Evolutionary conservation across 1,140 invertebrate genomes (phyloP), one percentile per base, ranked within the genome.

Genomic region (Adelges cooleyi): DNA sequence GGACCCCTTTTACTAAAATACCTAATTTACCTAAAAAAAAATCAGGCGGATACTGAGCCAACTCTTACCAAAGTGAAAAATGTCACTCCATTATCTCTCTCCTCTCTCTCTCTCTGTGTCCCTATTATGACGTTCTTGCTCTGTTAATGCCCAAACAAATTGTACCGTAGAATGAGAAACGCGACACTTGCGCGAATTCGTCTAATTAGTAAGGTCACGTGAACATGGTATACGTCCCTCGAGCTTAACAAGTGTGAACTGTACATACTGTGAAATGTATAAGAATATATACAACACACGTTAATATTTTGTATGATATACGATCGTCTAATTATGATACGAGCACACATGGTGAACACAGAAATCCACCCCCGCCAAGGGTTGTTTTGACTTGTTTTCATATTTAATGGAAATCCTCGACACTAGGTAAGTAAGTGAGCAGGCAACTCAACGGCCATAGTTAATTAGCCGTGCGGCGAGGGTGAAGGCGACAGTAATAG

Each of bases 271-370:
- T n/a, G 11, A 6, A 33, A 33, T 11, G 5, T 33, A 33, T 33
- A 33, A 33, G 29, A 6, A 33, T 33, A 11, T 33, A 33, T 6
- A n/a, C n/a, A 5, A 33, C 29, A 33, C 29, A 33, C 29, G 11
- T 33, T 33, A 6, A 33, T 33, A 33, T 33, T 33, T 6, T 33
- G 23, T 42, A 56, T 56, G 38, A 59, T 44, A 44, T 44, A 59
- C 54, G 54, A 46, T 10, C 54, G 54, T 59, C 54, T 44, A 44
- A 59, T 59, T 59, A 59, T 44, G 54, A 59, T 40, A 59, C 29
- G 29, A n/a, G n/a, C n/a, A n/a, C 54, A 59, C 5, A 17, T 59
- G 54, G 38, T 38, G 9, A 42, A 5, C 25, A 27, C 40, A 44
- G 27, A 59, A 59, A 59, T 33, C 18, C 2, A 17, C 20, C 29